Conservation (phyloP, 2,113 vertebrate species). For the Triplophysa siluroides region DNA sequence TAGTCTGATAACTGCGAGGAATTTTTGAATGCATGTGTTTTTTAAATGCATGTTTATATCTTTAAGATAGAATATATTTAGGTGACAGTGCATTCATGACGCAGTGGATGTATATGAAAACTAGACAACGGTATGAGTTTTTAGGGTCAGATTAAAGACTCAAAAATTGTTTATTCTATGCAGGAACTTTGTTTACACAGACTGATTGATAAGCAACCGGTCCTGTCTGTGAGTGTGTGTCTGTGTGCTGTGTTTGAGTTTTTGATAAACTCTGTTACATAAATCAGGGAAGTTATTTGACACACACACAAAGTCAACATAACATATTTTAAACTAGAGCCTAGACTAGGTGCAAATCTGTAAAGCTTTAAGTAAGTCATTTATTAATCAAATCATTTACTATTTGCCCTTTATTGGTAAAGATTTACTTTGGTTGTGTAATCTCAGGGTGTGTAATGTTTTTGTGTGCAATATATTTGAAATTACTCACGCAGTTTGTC, state of each 20-base stretch:
- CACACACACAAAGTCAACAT: constrained; percentile 33
- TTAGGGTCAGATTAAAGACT: background rate
- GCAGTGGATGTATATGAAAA: constrained; percentile 35
- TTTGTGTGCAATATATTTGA: constrained; percentile 21
- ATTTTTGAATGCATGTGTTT: constrained; percentile 50
- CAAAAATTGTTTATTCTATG: constrained; percentile 53
- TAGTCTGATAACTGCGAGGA: background rate
- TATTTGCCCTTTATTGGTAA: background rate
- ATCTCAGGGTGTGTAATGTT: constrained; percentile 3
- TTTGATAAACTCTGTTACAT: constrained; percentile 47
- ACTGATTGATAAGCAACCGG: constrained; percentile 53
- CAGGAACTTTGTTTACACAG: constrained; percentile 54
- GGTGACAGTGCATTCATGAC: background rate
- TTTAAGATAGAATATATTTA: background rate
- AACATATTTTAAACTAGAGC: constrained; percentile 7
- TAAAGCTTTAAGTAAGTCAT: background rate
- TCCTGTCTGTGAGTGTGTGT: constrained; percentile 40
- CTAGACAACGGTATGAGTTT: constrained; percentile 53
- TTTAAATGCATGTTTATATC: constrained; percentile 44
- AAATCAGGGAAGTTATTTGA: constrained; percentile 21
- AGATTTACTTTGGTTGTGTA: constrained; percentile 6
- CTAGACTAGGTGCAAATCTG: background rate
- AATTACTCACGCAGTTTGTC: constrained; percentile 81
- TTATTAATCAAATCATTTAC: no score
- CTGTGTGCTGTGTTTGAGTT: constrained; percentile 33